Evolutionary conservation across 2,888 invertebrate species (phyloP).

Genomic region (Chydorus sphaericus): DNA sequence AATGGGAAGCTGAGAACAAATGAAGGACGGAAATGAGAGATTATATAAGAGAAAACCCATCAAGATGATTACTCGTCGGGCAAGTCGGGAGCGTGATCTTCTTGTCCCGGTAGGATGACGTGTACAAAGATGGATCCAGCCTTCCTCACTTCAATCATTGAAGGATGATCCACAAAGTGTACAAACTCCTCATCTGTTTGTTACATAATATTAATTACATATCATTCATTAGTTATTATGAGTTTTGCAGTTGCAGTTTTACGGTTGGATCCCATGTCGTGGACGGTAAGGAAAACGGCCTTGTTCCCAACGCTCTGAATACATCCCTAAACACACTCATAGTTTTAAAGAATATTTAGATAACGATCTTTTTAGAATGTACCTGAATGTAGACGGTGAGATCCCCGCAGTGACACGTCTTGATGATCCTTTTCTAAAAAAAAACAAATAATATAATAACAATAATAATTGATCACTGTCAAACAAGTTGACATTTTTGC

Average conservation of each 20-base stretch:
- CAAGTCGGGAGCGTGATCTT: conserved; percentile 60
- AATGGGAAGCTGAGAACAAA: conserved; percentile 49
- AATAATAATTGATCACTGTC: too few relatives aligned
- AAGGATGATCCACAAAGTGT: conserved; percentile 64
- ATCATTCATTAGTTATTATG: background rate
- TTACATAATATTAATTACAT: conserved; percentile 20
- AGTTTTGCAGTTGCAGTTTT: conserved; percentile 29
- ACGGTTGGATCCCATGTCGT: conserved; percentile 74
- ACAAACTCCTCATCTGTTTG: conserved; percentile 58
- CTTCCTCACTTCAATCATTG: conserved; percentile 63
- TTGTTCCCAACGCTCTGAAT: conserved; percentile 39
- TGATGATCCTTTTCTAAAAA: background rate
- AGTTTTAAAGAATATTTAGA: too few relatives aligned
- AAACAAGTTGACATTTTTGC: too few relatives aligned
- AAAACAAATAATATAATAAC: background rate
- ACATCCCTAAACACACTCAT: too few relatives aligned
- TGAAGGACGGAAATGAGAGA: background rate
- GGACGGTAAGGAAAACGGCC: conserved; percentile 73
- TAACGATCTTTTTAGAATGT: too few relatives aligned
- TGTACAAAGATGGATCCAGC: conserved; percentile 74
- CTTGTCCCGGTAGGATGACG: conserved; percentile 72
- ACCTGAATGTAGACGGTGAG: conserved; percentile 13
- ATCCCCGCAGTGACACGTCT: background rate
- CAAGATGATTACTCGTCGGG: conserved; percentile 49
- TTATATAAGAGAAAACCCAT: background rate